A percentile compares a stretch with the other conserved stretches of the same genome.
phyloP scores from a whole-genome alignment of 2,888 invertebrate species.

The Plusia festucae region DNA sequence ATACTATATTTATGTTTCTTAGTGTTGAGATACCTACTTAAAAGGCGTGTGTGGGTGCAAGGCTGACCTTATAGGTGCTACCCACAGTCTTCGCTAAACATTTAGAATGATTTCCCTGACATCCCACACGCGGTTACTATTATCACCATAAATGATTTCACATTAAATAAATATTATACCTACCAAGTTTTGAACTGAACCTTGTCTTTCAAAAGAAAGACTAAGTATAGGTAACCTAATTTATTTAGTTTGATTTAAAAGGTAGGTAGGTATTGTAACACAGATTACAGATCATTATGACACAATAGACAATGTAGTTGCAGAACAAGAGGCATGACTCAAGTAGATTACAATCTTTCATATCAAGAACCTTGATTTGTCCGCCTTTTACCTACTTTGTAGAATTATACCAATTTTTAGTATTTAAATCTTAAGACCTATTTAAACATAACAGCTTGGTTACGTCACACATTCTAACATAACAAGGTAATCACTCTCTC shows the following conservation, averaged over 20 bases:
- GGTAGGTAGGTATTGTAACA: background rate
- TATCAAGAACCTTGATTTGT: background rate
- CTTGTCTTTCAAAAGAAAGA: background rate
- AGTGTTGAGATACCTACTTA: slow-evolving; percentile 80
- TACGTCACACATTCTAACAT: background rate
- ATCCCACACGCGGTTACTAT: slow-evolving; percentile 79
- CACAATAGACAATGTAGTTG: background rate
- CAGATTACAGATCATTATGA: slow-evolving; percentile 7
- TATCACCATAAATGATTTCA: slow-evolving; percentile 74
- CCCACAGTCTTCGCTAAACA: slow-evolving; percentile 83
- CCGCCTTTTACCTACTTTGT: background rate
- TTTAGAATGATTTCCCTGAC: slow-evolving; percentile 85
- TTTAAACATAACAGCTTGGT: background rate
- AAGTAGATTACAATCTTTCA: slow-evolving; percentile 1
- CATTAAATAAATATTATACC: slow-evolving; percentile 44
- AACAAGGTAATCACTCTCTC: no score
- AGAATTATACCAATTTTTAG: background rate
- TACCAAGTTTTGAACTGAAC: slow-evolving; percentile 6
- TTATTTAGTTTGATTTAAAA: background rate
- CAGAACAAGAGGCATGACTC: slow-evolving; percentile 10
- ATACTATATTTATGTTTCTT: slow-evolving; percentile 66
- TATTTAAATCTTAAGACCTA: background rate
- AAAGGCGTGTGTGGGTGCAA: slow-evolving; percentile 88
- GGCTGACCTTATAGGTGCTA: slow-evolving; percentile 87
- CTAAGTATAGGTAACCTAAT: background rate